Base-by-base conservation (phyloP, 1,140 invertebrate genomes). In the Lethrus apterus region DNA sequence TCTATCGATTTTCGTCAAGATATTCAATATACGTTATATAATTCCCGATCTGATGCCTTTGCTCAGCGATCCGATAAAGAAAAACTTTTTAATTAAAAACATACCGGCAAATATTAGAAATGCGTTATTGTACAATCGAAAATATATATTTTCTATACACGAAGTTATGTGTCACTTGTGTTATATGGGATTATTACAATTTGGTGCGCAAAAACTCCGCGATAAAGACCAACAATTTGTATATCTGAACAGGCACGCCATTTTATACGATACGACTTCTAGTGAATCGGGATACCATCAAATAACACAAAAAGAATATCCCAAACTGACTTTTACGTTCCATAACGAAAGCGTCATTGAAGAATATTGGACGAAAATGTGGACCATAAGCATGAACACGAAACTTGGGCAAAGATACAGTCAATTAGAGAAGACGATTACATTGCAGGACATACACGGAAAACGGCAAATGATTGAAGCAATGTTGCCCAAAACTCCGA, bases 311-410 rank as follows among this genome's bases (percentile, higher is more conserved):
- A 74, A 74, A 20, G 58, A 66, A 1, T 86, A 85, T 59, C 65
- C 71, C 0, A 51, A 62, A 8, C 61, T 70, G 0, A 59, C 57
- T 0, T 87, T 80, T 55, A 46, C 63, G 15, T 85, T 89, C 50
- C 50, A 70, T 0, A 68, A 61, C 2, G 56, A 73, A 1, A 56
- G 73, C 5, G 72, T 78, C 48, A 63, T 89, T 0, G 73, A 80
- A 7, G 70, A 75, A n/a, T 89, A 84, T 61, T 89, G 86, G 86
- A 73, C 73, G 41, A 77, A 84, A 32, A 66, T 88, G 61, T 78
- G 79, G 71, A 73, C 72, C 34, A 32, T 47, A 48, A 42, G 51
- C 49, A 29, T 54, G 24, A 44, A 40, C 15, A 54, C 55, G 2
- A 42, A 31, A 33, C 33, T 57, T 5, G 50, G 47, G n/a, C 8